phyloP scores from a whole-genome alignment of 2,113 vertebrate species.

The Caretta caretta region DNA sequence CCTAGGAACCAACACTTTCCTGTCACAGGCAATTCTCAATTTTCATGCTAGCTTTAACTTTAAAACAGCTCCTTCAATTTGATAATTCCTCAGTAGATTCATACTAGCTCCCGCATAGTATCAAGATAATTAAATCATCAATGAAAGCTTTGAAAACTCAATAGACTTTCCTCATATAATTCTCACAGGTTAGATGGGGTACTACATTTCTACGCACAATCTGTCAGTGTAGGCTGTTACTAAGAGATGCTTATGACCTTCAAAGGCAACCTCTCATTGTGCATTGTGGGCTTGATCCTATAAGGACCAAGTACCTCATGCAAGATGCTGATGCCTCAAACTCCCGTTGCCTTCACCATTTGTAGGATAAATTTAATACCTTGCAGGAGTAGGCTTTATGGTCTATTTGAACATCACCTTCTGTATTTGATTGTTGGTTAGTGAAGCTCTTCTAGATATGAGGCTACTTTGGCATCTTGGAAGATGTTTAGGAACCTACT shows the following conservation, averaged over 20 bases:
- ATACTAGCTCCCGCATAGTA: not conserved
- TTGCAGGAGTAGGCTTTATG: not conserved
- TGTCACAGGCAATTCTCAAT: not conserved
- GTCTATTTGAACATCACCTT: not conserved
- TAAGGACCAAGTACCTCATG: not conserved
- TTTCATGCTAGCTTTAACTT: not conserved
- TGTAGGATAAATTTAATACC: not conserved
- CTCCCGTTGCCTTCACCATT: not conserved
- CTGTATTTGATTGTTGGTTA: not conserved
- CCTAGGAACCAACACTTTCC: not conserved
- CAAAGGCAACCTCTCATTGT: not conserved
- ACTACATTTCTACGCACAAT: not conserved
- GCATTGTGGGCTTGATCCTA: not conserved
- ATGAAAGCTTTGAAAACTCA: not conserved
- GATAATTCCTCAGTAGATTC: not conserved
- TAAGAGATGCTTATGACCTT: not conserved
- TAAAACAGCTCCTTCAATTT: not conserved
- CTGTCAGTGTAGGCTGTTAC: not conserved
- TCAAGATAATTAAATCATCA: not conserved
- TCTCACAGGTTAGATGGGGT: not conserved
- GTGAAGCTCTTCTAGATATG: not conserved
- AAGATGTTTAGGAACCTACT: not conserved
- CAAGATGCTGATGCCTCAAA: not conserved
- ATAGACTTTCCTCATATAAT: not conserved
- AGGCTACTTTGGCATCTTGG: not conserved